Base-by-base conservation (phyloP, 2,888 invertebrate genomes). In the Zygaena filipendulae region DNA sequence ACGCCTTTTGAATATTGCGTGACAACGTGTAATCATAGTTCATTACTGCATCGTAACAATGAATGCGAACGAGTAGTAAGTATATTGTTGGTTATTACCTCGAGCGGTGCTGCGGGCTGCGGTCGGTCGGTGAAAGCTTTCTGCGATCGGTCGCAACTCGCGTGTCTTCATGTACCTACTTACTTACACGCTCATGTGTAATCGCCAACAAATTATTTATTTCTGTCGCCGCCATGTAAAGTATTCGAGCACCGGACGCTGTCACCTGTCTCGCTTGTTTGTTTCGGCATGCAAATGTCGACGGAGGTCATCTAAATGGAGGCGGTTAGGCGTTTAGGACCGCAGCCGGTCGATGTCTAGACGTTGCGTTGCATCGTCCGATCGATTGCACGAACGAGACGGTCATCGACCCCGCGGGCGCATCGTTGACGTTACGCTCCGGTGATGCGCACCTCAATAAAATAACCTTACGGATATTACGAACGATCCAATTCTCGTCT, bases 381-480 rank as follows among this genome's bases (percentile, higher is more conserved):
- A 79, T 79, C 77, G 77, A 79, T 79, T 69, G 72, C 64, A 68
- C 68, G 72, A 62, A 60, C 63, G 52, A 60, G 75, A 69, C 75
- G 77, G 75, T 74, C 77, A 52, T 59, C 67, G 75, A 77, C 75
- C 77, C 68, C 70, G 57, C 61, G 68, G 68, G 69, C 71, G 74
- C 77, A 72, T 77, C 75, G 74, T 69, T 77, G 77, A 79, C 77
- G 77, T 74, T 74, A 63, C 75, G 75, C 75, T 75, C 54, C 60
- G 71, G 55, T 70, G 77, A 70, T 72, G 71, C 75, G 74, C 74
- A 66, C 67, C 59, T 64, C 64, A 57, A 55, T 67, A 64, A 61
- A 57, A 55, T 67, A 64, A 61, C 59, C 59, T 61, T 53, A 63
- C 62, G 56, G 60, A 57, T 61, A 59, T 61, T 60, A 59, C 45